Conservation (phyloP, 92 coral and sea anemone genomes). For the Hydrozoanthus gracilis region DNA sequence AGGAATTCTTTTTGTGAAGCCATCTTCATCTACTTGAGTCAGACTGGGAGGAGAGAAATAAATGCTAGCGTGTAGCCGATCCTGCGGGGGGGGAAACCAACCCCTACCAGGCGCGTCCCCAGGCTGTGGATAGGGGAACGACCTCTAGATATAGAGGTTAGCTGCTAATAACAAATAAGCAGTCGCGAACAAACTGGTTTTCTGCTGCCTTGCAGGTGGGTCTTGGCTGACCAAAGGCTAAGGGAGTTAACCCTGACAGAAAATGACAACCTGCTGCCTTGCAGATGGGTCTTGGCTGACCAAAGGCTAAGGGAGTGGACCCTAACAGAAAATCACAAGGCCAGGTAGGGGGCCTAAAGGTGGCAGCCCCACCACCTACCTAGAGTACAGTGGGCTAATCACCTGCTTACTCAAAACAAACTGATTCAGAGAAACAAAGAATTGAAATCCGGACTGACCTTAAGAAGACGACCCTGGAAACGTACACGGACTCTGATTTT, state of each 20-base stretch:
- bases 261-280: constrained; percentile 26
- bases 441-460: constrained; percentile 30
- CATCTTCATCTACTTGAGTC: no score
- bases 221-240: constrained; percentile 22
- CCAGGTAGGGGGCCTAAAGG: no score
- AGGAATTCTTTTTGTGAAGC: no score
- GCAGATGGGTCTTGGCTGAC: constrained; percentile 1
- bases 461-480: constrained; percentile 32
- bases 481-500: constrained; percentile 30
- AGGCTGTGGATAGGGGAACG: constrained; percentile 26
- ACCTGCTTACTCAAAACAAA: neutral
- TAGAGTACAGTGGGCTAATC: no score
- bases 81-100: constrained; percentile 17
- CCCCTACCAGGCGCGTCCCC: constrained; percentile 29
- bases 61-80: no score
- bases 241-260: neutral
- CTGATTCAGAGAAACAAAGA: constrained; percentile 24
- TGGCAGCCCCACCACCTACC: no score
- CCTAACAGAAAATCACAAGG: no score
- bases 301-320: no score
- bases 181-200: constrained; percentile 29
- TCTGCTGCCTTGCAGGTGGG: constrained; percentile 29
- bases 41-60: no score
- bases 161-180: constrained; percentile 14
- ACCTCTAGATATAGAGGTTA: constrained; percentile 24